phyloP scores from a whole-genome alignment of 2,888 invertebrate species.

The Geophilus truncorum region DNA sequence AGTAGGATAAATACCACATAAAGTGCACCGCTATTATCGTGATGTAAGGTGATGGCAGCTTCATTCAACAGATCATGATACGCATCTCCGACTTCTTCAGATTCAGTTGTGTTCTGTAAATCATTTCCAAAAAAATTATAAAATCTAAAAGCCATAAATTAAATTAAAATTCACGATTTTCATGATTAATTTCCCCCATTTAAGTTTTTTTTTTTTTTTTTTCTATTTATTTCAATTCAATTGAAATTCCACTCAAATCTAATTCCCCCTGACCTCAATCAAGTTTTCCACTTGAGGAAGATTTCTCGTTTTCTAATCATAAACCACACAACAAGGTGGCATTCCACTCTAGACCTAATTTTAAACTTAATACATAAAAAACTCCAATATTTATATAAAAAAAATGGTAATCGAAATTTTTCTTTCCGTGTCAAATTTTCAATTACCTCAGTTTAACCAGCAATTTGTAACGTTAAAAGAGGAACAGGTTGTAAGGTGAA shows the following conservation, averaged over 20 bases:
- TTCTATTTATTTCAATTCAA: neutral
- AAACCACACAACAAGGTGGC: constrained; percentile 6
- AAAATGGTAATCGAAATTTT: neutral
- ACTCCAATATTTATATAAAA: neutral
- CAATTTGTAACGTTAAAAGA: too few species aligned
- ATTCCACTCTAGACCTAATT: constrained; percentile 23
- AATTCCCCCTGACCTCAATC: constrained; percentile 18
- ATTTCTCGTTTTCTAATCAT: constrained; percentile 22
- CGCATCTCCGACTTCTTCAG: constrained; percentile 70
- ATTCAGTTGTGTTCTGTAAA: constrained; percentile 54
- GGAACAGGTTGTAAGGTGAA: too few species aligned
- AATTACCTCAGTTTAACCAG: neutral
- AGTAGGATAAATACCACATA: constrained; percentile 68
- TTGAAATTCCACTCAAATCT: neutral
- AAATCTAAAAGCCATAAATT: too few species aligned
- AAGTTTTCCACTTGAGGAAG: constrained; percentile 19
- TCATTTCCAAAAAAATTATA: constrained; percentile 40
- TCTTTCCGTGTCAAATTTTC: neutral
- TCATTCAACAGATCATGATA: constrained; percentile 82
- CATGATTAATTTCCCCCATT: neutral
- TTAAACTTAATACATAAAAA: neutral
- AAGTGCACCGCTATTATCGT: constrained; percentile 71
- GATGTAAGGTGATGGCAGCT: constrained; percentile 78
- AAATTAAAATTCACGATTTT: constrained; percentile 15
- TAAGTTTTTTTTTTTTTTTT: neutral